phyloP scores from a whole-genome alignment of 2,113 vertebrate species.

The Zosterops lateralis region DNA sequence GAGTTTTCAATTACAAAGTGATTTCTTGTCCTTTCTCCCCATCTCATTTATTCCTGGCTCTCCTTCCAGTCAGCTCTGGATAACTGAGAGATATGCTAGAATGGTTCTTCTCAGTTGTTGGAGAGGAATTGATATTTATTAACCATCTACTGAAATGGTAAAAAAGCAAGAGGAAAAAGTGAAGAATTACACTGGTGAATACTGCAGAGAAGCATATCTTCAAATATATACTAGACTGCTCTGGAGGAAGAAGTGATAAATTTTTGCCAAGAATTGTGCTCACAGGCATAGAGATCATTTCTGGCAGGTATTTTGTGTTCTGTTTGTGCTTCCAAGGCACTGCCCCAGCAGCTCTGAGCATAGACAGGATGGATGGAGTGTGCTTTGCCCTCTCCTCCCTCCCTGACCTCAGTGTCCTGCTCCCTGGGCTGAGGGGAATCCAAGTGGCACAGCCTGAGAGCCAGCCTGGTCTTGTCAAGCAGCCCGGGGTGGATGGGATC shows the following conservation, averaged over 20 bases:
- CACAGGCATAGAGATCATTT: background rate
- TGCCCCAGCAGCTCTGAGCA: background rate
- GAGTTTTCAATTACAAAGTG: conserved; percentile 13
- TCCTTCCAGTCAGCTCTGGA: background rate
- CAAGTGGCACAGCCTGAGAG: background rate
- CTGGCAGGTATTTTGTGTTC: background rate
- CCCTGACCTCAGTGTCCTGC: fast-evolving
- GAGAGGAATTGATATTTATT: background rate
- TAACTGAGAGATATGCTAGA: background rate
- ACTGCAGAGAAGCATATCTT: background rate
- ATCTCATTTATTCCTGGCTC: background rate
- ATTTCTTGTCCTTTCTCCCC: conserved; percentile 13
- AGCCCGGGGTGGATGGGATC: background rate
- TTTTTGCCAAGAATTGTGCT: background rate
- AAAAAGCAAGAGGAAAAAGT: background rate
- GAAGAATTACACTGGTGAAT: background rate
- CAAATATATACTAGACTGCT: background rate
- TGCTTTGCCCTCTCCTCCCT: background rate
- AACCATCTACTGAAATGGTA: background rate
- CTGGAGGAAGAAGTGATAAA: background rate
- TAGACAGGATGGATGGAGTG: background rate
- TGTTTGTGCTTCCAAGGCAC: fast-evolving
- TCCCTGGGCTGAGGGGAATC: background rate
- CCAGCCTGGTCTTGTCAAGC: background rate
- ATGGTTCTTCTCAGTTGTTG: background rate